Conservation (phyloP, 2,797 vertebrate species). For the Melanotaenia trifasciata region DNA sequence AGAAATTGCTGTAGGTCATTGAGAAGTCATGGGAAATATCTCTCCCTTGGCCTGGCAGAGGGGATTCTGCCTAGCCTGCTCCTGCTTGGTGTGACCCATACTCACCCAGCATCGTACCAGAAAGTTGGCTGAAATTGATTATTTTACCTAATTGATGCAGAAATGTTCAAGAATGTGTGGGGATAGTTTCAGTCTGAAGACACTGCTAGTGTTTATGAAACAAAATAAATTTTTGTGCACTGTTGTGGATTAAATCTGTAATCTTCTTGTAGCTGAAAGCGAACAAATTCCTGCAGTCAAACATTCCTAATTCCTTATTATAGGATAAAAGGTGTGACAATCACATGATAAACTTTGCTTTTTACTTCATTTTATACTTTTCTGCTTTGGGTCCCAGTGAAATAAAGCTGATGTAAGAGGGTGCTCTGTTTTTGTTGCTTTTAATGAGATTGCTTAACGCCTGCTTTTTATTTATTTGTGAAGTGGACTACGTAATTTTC, state of each 20-base stretch:
- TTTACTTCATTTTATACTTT: constrained; percentile 5
- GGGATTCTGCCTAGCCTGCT: neutral
- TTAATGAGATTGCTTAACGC: constrained; percentile 34
- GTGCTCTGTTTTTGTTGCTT: constrained; percentile 27
- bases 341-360: neutral
- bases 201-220: neutral
- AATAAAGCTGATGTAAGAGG: constrained; percentile 31
- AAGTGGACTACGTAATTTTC: neutral
- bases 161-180: constrained; percentile 4
- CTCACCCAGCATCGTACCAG: constrained; percentile 5
- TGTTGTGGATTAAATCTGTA: neutral
- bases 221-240: neutral
- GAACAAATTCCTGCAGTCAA: constrained; percentile 5
- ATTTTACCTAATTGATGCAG: neutral
- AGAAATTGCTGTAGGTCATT: constrained; percentile 41
- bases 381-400: neutral
- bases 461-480: constrained; percentile 32
- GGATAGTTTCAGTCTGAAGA: neutral
- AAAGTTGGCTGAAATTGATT: constrained; percentile 20
- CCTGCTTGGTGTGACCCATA: neutral
- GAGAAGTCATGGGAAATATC: constrained; percentile 59
- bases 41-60: constrained; percentile 20
- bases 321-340: neutral
- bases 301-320: neutral
- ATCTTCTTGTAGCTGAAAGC: neutral